Evolutionary conservation across 2,113 vertebrate species (phyloP), one percentile per base, ranked within the genome.

Genomic region (Ammodytes dubius): DNA sequence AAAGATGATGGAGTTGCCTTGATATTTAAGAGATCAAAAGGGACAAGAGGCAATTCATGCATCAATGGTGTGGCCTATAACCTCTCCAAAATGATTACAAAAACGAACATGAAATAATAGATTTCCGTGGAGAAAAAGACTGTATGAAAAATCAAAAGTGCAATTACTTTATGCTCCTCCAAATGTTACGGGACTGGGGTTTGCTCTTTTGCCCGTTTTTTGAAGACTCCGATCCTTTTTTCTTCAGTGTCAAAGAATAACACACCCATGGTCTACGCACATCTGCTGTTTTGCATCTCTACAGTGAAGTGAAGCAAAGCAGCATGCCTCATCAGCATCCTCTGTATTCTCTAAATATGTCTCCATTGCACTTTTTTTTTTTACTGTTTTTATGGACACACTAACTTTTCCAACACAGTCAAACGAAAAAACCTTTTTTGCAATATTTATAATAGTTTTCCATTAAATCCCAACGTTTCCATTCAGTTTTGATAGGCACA

Each of bases 11-110:
- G 71, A 82, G 86, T 67, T 85, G 63, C 58, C 61, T 72, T 76
- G 72, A 82, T 87, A 74, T 84, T 42, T 73, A 35, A 82, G 27
- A 83, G 83, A 81, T 88, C 64, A 89, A 89, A 90, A 83, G 17
- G 82, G 65, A 74, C 57, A 66, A 74, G 71, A 70, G 11, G 78
- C 71, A 83, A 82, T 78, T 76, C 59, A 53, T 7, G 66, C 17
- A 76, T 27, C 27, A 27, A 27, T 27, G 27, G 27, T 27, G 27
- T 27, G 27, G 27, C 27, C 27, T 27, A 27, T 27, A 27, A 27
- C 27, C 27, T 27, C 27, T 27, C 27, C 2, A 1, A 27, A 27
- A 27, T 27, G 27, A 27, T 27, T 1, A 27, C 1, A 27, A 27
- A 27, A 27, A 27, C 27, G 27, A 27, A 27, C 1, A 27, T 27